Base-by-base conservation (phyloP, 2,797 vertebrate species). In the Galago senegalensis region DNA sequence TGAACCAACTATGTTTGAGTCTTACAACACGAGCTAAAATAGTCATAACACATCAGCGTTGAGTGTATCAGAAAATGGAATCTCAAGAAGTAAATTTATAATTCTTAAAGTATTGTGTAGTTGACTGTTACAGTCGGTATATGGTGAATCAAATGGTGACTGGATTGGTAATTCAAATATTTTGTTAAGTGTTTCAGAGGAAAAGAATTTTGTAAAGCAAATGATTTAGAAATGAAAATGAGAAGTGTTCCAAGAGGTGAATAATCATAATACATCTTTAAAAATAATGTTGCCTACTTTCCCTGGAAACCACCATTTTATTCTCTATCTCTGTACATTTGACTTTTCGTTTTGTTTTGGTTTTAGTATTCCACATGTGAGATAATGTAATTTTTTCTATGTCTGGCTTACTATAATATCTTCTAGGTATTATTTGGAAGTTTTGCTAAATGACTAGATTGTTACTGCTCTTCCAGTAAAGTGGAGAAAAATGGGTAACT, bases 221-320 rank as follows among this genome's bases (percentile, higher is more conserved):
- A 61, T 87, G 16, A 77, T 79, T 89, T 93, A 86, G 72, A 89
- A 91, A 75, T 96, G 76, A 83, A 95, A 93, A 72, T 81, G 34
- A 84, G 60, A 88, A 60, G 1, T 76, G 20, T 90, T 70, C 53
- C 56, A 93, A 76, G 49, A 70, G 63, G n/a, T 60, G 25, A 93
- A 46, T 83, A 37, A 7, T 77, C 84, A 11, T 88, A 83, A 86
- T 82, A 86, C 37, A 65, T 73, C 60, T 79, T 89, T 69, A 53
- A 87, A 95, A 58, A 63, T 60, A 43, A 69, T 34, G 10, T 92
- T 84, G 40, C 43, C 34, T 31, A 25, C 13, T 10, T 27, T 56
- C n/a, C 14, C 34, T 10, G 14, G 23, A 76, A 40, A 17, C 34
- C 16, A 27, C 20, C 34, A 11, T 75, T 67, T 60, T 49, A 29